Evolutionary conservation across 2,888 invertebrate species (phyloP).

Genomic region (Diploptera punctata): DNA sequence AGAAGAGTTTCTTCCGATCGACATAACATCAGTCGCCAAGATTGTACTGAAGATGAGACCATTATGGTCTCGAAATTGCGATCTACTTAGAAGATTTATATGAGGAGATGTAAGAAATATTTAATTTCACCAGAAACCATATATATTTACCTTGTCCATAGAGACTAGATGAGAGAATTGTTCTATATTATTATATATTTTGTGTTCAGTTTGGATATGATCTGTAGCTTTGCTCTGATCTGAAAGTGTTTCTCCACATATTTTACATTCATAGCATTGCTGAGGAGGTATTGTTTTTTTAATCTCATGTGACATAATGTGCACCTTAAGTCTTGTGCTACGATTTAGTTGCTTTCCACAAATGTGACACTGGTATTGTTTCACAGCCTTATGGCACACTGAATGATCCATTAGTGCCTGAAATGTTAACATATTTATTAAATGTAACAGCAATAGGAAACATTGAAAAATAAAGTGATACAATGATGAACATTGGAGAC

Average conservation of each 20-base stretch:
- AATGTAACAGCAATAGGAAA: too few species aligned
- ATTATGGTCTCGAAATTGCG: too few species aligned
- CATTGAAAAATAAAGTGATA: too few species aligned
- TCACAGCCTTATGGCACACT: conserved; percentile 60
- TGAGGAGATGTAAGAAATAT: too few species aligned
- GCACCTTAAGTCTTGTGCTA: conserved; percentile 60
- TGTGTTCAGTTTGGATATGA: conserved; percentile 8
- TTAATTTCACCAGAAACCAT: background rate
- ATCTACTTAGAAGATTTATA: too few species aligned
- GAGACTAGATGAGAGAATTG: background rate
- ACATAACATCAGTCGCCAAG: too few species aligned
- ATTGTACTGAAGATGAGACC: too few species aligned
- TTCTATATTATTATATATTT: background rate
- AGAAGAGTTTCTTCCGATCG: too few species aligned
- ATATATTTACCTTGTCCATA: conserved; percentile 12
- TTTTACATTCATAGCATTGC: conserved; percentile 41
- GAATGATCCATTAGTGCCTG: conserved; percentile 63
- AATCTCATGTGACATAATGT: conserved; percentile 60
- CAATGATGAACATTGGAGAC: too few species aligned
- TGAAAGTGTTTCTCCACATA: conserved; percentile 49
- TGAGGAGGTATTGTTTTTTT: conserved; percentile 46
- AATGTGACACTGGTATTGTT: conserved; percentile 64
- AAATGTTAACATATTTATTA: too few species aligned
- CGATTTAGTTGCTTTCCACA: conserved; percentile 62
- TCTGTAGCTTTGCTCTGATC: background rate